Percentiles rank a stretch among this genome's conserved stretches.
These are phyloP conservation scores for Mesocricetus auratus DNA, from an alignment of 2,113 vertebrate species.

Conservation along the genomic window DNA sequence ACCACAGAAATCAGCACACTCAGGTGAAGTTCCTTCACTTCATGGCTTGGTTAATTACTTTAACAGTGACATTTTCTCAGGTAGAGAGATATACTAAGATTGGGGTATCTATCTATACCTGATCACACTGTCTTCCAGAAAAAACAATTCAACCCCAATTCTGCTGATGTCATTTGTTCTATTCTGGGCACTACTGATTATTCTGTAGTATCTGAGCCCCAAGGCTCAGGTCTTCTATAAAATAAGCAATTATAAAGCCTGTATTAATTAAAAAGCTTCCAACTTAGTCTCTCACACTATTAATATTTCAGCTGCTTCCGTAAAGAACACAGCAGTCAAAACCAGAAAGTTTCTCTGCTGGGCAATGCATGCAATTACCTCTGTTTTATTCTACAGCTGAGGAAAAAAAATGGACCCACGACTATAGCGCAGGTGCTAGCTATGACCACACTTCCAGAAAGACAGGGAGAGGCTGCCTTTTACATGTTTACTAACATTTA, in stretches of 20 bases:
- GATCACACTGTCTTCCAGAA: neutral
- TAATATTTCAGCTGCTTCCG: neutral
- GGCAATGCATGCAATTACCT: rapidly evolving
- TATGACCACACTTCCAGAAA: neutral
- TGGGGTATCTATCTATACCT: neutral
- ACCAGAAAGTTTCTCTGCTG: neutral
- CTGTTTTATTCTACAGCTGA: too few relatives aligned
- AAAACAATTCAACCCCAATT: neutral
- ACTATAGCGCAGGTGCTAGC: neutral
- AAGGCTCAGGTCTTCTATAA: neutral
- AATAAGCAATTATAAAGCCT: neutral
- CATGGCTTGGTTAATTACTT: neutral
- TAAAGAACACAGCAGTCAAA: neutral
- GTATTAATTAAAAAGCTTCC: neutral
- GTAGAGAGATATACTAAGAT: too few relatives aligned
- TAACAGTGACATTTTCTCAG: neutral
- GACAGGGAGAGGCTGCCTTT: neutral
- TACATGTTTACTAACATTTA: conserved; percentile 68
- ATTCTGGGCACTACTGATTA: neutral
- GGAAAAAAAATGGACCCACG: neutral
- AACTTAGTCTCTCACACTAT: neutral
- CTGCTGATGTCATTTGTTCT: neutral
- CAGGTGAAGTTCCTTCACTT: rapidly evolving
- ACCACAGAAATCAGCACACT: too few relatives aligned
- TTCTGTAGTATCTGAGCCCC: neutral